phyloP scores from a whole-genome alignment of 1,140 invertebrate species.

The Uloborus diversus region DNA sequence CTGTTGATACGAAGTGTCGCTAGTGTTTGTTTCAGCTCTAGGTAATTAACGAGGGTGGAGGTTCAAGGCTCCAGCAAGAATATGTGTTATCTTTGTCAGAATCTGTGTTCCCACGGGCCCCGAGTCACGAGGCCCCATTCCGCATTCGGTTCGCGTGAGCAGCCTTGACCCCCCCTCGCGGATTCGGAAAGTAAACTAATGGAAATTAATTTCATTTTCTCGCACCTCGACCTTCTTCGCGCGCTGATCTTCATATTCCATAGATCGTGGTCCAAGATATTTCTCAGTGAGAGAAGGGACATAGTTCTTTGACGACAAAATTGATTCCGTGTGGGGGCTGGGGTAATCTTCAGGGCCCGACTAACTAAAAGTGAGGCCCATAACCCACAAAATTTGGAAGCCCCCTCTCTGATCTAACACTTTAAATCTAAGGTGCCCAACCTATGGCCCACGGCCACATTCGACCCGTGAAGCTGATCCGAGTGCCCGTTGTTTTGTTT shows the following conservation, averaged over 20 bases:
- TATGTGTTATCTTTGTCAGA: slow-evolving; percentile 40
- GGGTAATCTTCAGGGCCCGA: too few relatives aligned
- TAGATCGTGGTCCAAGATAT: too few relatives aligned
- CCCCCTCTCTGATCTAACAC: too few relatives aligned
- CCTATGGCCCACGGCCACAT: too few relatives aligned
- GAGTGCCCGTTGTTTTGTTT: too few relatives aligned
- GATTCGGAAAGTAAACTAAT: slow-evolving; percentile 47
- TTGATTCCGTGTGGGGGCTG: too few relatives aligned
- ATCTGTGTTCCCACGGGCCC: slow-evolving; percentile 49
- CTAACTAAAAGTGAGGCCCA: too few relatives aligned
- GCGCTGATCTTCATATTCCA: not conserved
- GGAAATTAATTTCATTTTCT: slow-evolving; percentile 54
- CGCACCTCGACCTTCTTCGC: slow-evolving; percentile 38
- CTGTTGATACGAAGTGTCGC: not conserved
- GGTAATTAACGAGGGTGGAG: slow-evolving; percentile 1
- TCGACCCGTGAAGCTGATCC: too few relatives aligned
- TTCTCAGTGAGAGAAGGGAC: too few relatives aligned
- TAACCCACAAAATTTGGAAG: too few relatives aligned
- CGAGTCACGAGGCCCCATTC: slow-evolving; percentile 43
- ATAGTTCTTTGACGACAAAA: too few relatives aligned
- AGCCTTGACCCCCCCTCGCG: slow-evolving; percentile 43
- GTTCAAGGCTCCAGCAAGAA: not conserved
- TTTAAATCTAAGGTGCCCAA: too few relatives aligned
- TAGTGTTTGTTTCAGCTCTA: not conserved
- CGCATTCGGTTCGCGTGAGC: slow-evolving; percentile 37